A percentile compares a stretch with the other conserved stretches of the same genome.
phyloP scores from a whole-genome alignment of 1,140 invertebrate genomes.

The Lerema accius region DNA sequence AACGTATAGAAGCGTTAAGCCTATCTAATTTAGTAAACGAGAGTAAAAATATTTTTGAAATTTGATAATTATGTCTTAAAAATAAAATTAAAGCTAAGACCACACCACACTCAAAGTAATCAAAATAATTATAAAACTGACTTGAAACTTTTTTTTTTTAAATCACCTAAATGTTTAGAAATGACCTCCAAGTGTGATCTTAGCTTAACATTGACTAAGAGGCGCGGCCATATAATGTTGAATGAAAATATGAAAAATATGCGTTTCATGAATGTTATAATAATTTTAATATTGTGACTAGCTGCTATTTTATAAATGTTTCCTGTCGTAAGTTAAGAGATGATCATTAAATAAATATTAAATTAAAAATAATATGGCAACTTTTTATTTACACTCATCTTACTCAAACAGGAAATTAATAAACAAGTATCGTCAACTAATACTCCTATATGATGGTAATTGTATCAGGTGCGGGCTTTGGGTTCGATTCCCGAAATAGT shows the following conservation, averaged over 20 bases:
- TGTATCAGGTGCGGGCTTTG: too few relatives aligned
- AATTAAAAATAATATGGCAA: constrained; percentile 42
- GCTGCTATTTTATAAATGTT: constrained; percentile 79
- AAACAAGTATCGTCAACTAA: too few relatives aligned
- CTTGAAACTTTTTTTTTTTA: too few relatives aligned
- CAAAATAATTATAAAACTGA: too few relatives aligned
- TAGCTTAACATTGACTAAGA: constrained; percentile 33
- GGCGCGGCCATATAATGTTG: constrained; percentile 41
- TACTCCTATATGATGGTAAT: too few relatives aligned
- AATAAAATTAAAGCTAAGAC: constrained; percentile 6
- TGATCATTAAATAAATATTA: constrained; percentile 71
- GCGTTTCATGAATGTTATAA: constrained; percentile 70
- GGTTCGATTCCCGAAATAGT: constrained; percentile 2
- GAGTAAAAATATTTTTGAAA: constrained; percentile 2
- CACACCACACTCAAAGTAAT: not conserved
- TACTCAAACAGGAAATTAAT: too few relatives aligned
- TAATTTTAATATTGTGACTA: constrained; percentile 75
- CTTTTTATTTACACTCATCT: constrained; percentile 25
- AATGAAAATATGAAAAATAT: constrained; percentile 47
- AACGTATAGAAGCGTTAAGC: too few relatives aligned
- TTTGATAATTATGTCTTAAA: constrained; percentile 1
- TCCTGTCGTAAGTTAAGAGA: constrained; percentile 74
- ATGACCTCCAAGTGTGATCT: constrained; percentile 12
- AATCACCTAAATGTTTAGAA: too few relatives aligned
- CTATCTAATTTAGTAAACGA: not conserved